Evolutionary conservation across 2,888 invertebrate species (phyloP).

Genomic region (Heliconius hortense): DNA sequence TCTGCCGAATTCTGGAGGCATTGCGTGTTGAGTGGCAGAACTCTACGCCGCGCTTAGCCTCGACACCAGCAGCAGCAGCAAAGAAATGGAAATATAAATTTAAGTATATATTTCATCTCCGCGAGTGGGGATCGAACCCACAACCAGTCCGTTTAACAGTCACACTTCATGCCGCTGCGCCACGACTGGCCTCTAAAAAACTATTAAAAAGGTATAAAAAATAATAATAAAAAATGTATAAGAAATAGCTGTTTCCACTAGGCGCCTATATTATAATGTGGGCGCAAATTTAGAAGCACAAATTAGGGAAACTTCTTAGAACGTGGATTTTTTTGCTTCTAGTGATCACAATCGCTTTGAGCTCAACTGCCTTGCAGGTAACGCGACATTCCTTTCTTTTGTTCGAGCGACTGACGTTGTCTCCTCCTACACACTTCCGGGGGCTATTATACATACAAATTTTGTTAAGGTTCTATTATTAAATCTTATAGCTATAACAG

Average conservation of each 20-base stretch:
- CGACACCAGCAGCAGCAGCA: no score
- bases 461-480: constrained; percentile 47
- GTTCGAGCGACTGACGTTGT: constrained; percentile 55
- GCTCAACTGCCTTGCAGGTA: constrained; percentile 56
- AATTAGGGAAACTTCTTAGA: constrained; percentile 29
- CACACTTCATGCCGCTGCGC: no score
- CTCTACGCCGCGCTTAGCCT: no score
- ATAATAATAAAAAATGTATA: no score
- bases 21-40: no score
- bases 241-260: neutral
- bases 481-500: constrained; percentile 36
- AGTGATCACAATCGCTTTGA: constrained; percentile 38
- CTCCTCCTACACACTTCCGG: constrained; percentile 74
- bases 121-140: no score
- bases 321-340: constrained; percentile 34
- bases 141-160: no score
- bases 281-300: constrained; percentile 13
- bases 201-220: no score
- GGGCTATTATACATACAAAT: constrained; percentile 52
- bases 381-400: constrained; percentile 71
- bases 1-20: no score
- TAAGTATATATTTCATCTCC: no score
- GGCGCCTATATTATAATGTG: constrained; percentile 37
- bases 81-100: no score
- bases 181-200: no score